These are phyloP conservation scores for Macrostomum cliftonense DNA, from an alignment of 2,888 invertebrate species.

Conservation along the genomic window DNA sequence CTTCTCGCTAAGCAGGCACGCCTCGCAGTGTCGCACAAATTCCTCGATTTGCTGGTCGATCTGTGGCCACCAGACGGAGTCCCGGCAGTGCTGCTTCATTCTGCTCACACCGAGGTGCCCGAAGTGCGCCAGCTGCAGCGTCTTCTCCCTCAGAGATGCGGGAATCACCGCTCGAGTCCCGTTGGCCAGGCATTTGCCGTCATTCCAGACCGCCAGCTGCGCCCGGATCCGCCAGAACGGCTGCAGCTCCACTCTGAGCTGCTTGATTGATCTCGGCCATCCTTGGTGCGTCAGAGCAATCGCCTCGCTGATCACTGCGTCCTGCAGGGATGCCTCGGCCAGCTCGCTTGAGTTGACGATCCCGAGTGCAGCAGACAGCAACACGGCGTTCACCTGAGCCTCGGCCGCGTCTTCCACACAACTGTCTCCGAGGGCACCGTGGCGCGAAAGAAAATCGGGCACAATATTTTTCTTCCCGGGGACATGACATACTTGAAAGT, in stretches of 20 bases:
- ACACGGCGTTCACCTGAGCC: too few species aligned
- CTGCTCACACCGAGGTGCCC: constrained; percentile 4
- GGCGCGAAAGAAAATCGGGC: too few species aligned
- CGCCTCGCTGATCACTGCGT: too few species aligned
- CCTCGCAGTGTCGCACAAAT: constrained; percentile 3
- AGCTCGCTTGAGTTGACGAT: too few species aligned
- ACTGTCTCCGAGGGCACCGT: too few species aligned
- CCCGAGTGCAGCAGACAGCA: too few species aligned
- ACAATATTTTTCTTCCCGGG: too few species aligned
- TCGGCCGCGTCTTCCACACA: too few species aligned
- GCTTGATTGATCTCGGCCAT: too few species aligned
- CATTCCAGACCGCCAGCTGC: not conserved
- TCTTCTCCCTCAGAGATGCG: not conserved
- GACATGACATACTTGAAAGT: not conserved
- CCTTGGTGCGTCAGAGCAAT: too few species aligned
- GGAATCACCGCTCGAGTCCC: constrained; percentile 2
- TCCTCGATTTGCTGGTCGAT: constrained; percentile 2
- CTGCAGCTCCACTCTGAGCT: not conserved
- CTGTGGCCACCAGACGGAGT: constrained; percentile 4
- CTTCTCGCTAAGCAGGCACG: not conserved
- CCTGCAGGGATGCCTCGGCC: too few species aligned
- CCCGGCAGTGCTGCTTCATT: constrained; percentile 4
- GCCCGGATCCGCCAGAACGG: not conserved
- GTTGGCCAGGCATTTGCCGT: not conserved
- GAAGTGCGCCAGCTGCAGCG: constrained; percentile 1